Percentiles rank a stretch among this genome's conserved stretches.
These are phyloP conservation scores for Poeciliopsis paucimaculata DNA, from an alignment of 2,797 vertebrate species.

Conservation along the genomic window DNA sequence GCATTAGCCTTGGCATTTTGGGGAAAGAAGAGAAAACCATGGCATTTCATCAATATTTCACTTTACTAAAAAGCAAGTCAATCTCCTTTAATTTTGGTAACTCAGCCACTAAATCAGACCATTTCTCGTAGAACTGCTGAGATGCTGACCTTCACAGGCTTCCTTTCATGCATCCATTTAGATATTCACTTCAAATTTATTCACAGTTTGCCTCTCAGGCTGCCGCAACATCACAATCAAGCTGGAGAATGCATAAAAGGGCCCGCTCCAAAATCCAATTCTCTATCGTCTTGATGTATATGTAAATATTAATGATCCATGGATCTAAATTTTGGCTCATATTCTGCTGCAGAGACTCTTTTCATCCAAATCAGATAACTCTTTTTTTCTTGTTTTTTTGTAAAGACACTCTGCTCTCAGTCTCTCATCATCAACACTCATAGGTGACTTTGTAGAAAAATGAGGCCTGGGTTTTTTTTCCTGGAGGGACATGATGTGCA, in stretches of 20 bases:
- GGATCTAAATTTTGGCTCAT: conserved; percentile 68
- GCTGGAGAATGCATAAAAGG: conserved; percentile 75
- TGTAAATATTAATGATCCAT: conserved; percentile 79
- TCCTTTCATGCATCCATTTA: conserved; percentile 73
- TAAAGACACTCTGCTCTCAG: conserved; percentile 25
- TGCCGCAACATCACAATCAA: conserved; percentile 65
- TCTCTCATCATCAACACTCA: conserved; percentile 17
- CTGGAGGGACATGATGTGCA: neutral
- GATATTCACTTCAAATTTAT: conserved; percentile 76
- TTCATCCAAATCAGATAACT: conserved; percentile 50
- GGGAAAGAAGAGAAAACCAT: conserved; percentile 8
- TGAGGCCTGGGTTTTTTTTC: neutral
- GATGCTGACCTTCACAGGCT: conserved; percentile 73
- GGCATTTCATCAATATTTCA: conserved; percentile 22
- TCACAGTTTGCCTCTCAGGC: conserved; percentile 69
- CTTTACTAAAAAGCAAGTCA: conserved; percentile 20
- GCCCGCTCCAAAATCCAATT: conserved; percentile 68
- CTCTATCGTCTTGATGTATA: conserved; percentile 59
- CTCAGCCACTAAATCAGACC: conserved; percentile 56
- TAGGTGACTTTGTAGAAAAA: conserved; percentile 14
- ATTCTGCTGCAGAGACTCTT: conserved; percentile 53
- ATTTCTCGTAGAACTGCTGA: conserved; percentile 46
- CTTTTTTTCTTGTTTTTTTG: neutral
- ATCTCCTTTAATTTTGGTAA: conserved; percentile 53
- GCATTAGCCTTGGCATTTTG: conserved; percentile 20